Percentiles rank a stretch among this genome's conserved stretches.
Evolutionary conservation across 2,113 vertebrate genomes (phyloP).

Genomic region (Lethenteron camtschaticum): DNA sequence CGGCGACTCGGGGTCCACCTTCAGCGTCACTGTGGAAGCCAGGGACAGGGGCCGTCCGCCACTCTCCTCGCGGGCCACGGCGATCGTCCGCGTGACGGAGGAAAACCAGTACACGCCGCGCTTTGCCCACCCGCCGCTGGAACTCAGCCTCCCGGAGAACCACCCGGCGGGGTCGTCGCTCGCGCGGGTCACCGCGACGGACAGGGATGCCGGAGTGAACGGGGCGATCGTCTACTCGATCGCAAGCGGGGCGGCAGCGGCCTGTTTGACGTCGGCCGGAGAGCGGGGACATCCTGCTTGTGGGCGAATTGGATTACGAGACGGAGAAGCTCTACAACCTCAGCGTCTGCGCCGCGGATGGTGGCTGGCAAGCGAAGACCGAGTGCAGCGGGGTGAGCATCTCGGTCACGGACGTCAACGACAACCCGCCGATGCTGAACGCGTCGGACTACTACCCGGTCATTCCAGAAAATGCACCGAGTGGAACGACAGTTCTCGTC

Average conservation of each 20-base stretch:
- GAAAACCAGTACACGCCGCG: conserved; percentile 84
- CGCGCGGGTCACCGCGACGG: conserved; percentile 55
- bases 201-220: conserved; percentile 68
- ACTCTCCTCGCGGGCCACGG: conserved; percentile 30
- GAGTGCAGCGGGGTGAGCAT: conserved; percentile 53
- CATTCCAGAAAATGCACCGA: conserved; percentile 78
- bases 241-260: conserved; percentile 49
- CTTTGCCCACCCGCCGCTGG: conserved; percentile 70
- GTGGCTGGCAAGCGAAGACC: conserved; percentile 70
- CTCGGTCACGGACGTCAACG: conserved; percentile 62
- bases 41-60: conserved; percentile 75
- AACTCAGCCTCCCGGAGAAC: conserved; percentile 47
- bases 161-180: conserved; percentile 41
- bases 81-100: conserved; percentile 61
- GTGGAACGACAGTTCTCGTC: conserved; percentile 67
- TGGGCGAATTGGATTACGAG: conserved; percentile 59
- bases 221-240: conserved; percentile 58
- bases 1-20: conserved; percentile 44
- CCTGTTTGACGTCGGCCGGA: conserved; percentile 56
- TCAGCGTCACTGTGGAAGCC: conserved; percentile 43
- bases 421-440: conserved; percentile 60
- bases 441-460: conserved; percentile 57
- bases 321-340: conserved; percentile 47
- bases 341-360: conserved; percentile 49
- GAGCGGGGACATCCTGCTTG: conserved; percentile 47